These are phyloP conservation scores for Limonius californicus DNA, from an alignment of 1,140 invertebrate genomes.

Conservation along the genomic window DNA sequence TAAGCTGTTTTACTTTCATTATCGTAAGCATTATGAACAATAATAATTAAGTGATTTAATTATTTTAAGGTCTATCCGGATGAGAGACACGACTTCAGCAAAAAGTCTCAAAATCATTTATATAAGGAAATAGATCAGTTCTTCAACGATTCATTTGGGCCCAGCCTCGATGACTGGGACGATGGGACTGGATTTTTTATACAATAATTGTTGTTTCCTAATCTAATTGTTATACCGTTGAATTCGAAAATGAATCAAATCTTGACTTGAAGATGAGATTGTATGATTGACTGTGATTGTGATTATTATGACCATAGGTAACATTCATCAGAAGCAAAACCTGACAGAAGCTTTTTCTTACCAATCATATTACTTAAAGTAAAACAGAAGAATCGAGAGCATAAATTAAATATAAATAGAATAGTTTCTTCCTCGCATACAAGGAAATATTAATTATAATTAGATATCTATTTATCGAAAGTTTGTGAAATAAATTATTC, in stretches of 20 bases:
- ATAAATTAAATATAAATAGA: not conserved
- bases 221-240: not conserved
- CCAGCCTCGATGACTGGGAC: slow-evolving; percentile 68
- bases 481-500: no score
- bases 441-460: no score
- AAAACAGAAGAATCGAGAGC: not conserved
- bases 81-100: slow-evolving; percentile 67
- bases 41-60: not conserved
- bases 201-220: slow-evolving; percentile 28
- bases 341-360: no score
- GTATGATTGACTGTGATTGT: no score
- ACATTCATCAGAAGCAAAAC: no score
- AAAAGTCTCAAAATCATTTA: slow-evolving; percentile 66
- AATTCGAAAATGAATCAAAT: not conserved
- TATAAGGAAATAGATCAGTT: slow-evolving; percentile 82
- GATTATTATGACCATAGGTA: no score
- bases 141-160: slow-evolving; percentile 76
- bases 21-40: no score
- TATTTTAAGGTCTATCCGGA: slow-evolving; percentile 73
- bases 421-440: no score
- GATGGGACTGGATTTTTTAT: slow-evolving; percentile 42
- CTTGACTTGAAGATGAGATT: no score
- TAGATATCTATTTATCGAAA: no score
- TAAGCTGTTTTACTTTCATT: slow-evolving; percentile 38
- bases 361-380: not conserved